Evolutionary conservation across 1,140 invertebrate species (phyloP), one percentile per base, ranked within the genome.

Genomic region (Drosophila saltans): DNA sequence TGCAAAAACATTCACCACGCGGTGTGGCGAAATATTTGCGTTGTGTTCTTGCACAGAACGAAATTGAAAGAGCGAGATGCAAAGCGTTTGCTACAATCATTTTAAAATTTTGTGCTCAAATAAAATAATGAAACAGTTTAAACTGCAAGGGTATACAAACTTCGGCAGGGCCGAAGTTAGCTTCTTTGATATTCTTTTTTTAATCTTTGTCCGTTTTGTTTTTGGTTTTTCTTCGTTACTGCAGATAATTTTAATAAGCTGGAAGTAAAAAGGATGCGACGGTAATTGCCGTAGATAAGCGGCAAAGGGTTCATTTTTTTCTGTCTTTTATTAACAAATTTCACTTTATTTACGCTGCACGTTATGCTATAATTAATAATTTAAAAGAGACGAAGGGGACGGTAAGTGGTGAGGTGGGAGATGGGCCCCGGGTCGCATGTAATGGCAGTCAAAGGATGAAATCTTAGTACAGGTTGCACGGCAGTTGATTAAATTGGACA

Each of bases 401-500:
- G 4, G 28, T 5, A 36, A 7, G 33, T 6, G 33, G 6, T 16
- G 4, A 7, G 33, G 33, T 1, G 6, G 33, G 33, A 36, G 33
- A 7, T 16, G 16, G 16, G 16, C 16, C 16, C 33, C 3, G 6
- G 3, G 33, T 1, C 33, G 33, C 6, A 1, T 36, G 33, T 21
- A 21, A 21, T 48, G 21, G 62, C 36, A 64, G 69, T 48, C 43
- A 68, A 39, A 71, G 57, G 64, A 80, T 1, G 33, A 36, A 67
- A 41, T 62, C 52, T 56, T 33, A 26, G 72, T 43, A 52, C 69
- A 79, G 76, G 67, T 39, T 64, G 80, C 77, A 66, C 56, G 76
- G 60, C 62, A 89, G 84, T 89, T 89, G 72, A 89, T 89, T 89
- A 89, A 89, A 89, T 89, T 89, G 66, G 80, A 89, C 70, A 80